Base-by-base conservation (phyloP, 2,888 invertebrate species). In the Ctena decussata region DNA sequence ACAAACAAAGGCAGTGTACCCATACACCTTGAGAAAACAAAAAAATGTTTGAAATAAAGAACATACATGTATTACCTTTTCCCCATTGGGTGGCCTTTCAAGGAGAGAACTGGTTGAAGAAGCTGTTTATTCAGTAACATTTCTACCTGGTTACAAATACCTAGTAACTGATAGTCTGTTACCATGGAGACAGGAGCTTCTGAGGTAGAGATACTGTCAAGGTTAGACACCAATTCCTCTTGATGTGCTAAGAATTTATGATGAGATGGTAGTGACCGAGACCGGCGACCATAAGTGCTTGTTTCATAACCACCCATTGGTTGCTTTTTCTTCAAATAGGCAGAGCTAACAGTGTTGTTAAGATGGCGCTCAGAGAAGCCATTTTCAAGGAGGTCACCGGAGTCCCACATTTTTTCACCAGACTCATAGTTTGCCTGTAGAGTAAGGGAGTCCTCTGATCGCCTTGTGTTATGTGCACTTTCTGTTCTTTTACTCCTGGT, bases 141-240 rank as follows among this genome's bases (percentile, higher is more conserved):
- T 87, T 95, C 95, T 11, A 95, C 87, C 80, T 95, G 94, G 77
- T 90, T 93, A 80, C 94, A 94, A 37, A 95, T 91, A 0, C 94
- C 94, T 41, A 94, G 89, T n/a, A 95, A 88, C 32, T 91, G 91
- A 78, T 92, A 93, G 81, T 95, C 95, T 44, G 92, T 92, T 27
- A 74, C 74, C 27, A 82, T 82, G 8, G 75, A 74, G n/a, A 57
- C 70, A 27, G 87, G 84, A 11, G 77, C 72, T 27, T 73, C 69
- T 32, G 74, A 60, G 8, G 60, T 30, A 1, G 85, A 81, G 46
- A 18, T 27, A 0, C 11, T 76, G 24, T 88, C 86, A 60, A 80
- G 81, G 65, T 82, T 80, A 21, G 84, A 80, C 0, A 69, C 35
- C 35, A 79, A 35, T 30, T 65, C 86, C 35, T 77, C 80, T 44